These are phyloP conservation scores for Pristionchus maxplancki DNA, from an alignment of 2,888 invertebrate genomes.

Conservation along the genomic window DNA sequence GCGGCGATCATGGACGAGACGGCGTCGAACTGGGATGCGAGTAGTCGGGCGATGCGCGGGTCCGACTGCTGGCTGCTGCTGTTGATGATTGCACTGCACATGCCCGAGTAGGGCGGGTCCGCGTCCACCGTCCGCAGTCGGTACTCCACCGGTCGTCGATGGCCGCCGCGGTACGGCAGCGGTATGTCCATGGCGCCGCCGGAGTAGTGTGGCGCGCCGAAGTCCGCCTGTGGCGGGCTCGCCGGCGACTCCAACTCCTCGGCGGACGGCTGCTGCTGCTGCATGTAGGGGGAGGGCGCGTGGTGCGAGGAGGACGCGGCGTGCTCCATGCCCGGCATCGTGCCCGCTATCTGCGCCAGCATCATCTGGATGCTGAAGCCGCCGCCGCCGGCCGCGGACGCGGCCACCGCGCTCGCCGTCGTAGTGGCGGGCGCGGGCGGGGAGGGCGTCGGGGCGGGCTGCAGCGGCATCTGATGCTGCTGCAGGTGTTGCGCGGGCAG, in stretches of 20 bases:
- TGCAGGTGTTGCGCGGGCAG: background rate
- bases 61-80: slow-evolving; percentile 19
- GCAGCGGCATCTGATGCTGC: background rate
- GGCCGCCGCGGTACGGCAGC: background rate
- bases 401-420: background rate
- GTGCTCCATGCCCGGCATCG: background rate
- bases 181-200: background rate
- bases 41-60: slow-evolving; percentile 45
- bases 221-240: background rate
- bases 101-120: slow-evolving; percentile 19
- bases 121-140: slow-evolving; percentile 32
- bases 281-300: background rate
- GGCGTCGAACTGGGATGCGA: slow-evolving; percentile 50
- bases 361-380: slow-evolving; percentile 50
- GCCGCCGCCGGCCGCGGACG: background rate
- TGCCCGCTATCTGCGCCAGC: slow-evolving; percentile 52
- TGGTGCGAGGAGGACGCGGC: background rate
- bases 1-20: slow-evolving; percentile 42
- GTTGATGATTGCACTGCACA: slow-evolving; percentile 23
- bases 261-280: background rate
- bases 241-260: slow-evolving; percentile 47
- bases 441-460: background rate
- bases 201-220: background rate
- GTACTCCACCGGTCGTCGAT: slow-evolving; percentile 6
- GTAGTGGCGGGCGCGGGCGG: background rate